phyloP scores from a whole-genome alignment of 2,888 invertebrate species.

The Phortica magna region DNA sequence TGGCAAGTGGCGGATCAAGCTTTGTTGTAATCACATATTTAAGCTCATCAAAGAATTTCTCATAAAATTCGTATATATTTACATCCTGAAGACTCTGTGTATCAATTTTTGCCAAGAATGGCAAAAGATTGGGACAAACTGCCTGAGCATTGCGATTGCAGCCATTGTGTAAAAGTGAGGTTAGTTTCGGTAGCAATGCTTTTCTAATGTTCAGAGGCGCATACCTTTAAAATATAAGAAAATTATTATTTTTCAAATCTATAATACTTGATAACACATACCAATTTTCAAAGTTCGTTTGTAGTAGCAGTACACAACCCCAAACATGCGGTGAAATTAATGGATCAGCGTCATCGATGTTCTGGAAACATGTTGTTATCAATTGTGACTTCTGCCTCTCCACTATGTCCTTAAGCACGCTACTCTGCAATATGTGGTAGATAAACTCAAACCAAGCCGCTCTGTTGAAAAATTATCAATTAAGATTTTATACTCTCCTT shows the following conservation, averaged over 20 bases:
- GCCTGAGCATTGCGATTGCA: slow-evolving; percentile 88
- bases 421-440: slow-evolving; percentile 82
- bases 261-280: slow-evolving; percentile 48
- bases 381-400: slow-evolving; percentile 80
- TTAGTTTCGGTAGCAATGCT: slow-evolving; percentile 85
- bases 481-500: not conserved
- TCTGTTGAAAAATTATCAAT: slow-evolving; percentile 55
- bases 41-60: slow-evolving; percentile 84
- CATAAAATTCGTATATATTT: slow-evolving; percentile 80
- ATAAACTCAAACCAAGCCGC: slow-evolving; percentile 85
- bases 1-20: slow-evolving; percentile 78
- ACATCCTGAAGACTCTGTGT: slow-evolving; percentile 57
- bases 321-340: slow-evolving; percentile 84
- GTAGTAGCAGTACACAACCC: slow-evolving; percentile 84
- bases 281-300: slow-evolving; percentile 80
- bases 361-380: slow-evolving; percentile 81
- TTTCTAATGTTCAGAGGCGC: slow-evolving; percentile 85
- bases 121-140: slow-evolving; percentile 86
- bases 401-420: slow-evolving; percentile 78
- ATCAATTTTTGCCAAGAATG: slow-evolving; percentile 84
- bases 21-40: slow-evolving; percentile 82
- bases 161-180: slow-evolving; percentile 83
- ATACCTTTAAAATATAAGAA: slow-evolving; percentile 59
- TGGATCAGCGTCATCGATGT: slow-evolving; percentile 85
- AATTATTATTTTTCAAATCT: not conserved